Evolutionary conservation across 2,113 vertebrate genomes (phyloP).

Genomic region (Tretioscincus oriximinensis): DNA sequence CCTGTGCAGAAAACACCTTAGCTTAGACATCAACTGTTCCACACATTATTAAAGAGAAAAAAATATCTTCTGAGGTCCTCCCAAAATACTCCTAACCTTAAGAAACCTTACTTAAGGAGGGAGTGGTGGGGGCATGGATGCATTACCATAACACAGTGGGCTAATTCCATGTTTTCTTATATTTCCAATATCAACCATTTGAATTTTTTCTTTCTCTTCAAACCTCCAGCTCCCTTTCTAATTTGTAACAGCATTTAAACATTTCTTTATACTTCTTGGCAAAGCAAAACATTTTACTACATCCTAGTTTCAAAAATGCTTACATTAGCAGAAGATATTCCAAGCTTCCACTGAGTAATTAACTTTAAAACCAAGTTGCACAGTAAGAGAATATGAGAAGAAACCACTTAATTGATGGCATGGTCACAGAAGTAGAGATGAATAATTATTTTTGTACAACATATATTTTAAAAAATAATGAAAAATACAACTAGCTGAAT

Average conservation of each 20-base stretch:
- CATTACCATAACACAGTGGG: too few species aligned
- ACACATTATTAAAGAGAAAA: neutral
- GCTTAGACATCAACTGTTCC: neutral
- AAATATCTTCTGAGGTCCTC: neutral
- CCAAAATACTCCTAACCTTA: neutral
- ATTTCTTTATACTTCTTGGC: conserved; percentile 21
- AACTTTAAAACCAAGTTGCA: conserved; percentile 22
- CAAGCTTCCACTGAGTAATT: conserved; percentile 2
- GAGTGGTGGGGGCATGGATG: too few species aligned
- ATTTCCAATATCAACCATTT: neutral
- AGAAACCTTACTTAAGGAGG: neutral
- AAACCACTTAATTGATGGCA: conserved; percentile 15
- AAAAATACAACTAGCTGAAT: neutral
- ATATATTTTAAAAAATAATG: conserved; percentile 19
- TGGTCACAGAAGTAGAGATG: conserved; percentile 13
- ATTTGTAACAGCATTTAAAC: conserved; percentile 8
- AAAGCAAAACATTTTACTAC: conserved; percentile 9
- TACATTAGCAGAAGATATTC: conserved; percentile 8
- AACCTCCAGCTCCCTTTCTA: neutral
- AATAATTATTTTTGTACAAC: conserved; percentile 14
- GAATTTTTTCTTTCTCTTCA: neutral
- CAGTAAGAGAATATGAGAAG: conserved; percentile 7
- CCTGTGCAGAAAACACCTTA: too few species aligned
- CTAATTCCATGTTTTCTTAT: neutral
- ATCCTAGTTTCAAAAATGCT: conserved; percentile 15